These are phyloP conservation scores for Cyaniris semiargus DNA, from an alignment of 2,888 invertebrate genomes.

Conservation along the genomic window DNA sequence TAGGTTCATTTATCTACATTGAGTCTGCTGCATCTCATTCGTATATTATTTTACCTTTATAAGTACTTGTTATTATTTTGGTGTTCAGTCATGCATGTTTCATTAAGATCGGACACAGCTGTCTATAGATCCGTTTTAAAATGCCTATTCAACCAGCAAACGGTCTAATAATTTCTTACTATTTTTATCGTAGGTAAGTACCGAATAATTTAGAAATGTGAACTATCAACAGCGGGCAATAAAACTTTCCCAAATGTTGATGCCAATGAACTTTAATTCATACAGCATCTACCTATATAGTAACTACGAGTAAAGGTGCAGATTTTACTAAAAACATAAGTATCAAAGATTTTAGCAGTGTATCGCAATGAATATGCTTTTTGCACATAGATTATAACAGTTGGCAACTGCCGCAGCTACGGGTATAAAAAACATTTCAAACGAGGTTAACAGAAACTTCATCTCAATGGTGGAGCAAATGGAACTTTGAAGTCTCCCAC, in stretches of 20 bases:
- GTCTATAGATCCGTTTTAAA: not conserved
- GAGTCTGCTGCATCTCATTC: no score
- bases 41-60: no score
- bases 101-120: not conserved
- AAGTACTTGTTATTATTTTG: not conserved
- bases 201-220: not conserved
- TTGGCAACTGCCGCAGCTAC: constrained; percentile 10
- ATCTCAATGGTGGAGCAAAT: constrained; percentile 33
- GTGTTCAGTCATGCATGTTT: not conserved
- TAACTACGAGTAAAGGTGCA: not conserved
- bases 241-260: not conserved
- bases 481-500: constrained; percentile 30
- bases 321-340: not conserved
- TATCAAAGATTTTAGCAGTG: not conserved
- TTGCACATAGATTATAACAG: not conserved
- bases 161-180: not conserved
- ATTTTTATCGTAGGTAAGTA: not conserved
- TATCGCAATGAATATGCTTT: not conserved
- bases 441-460: constrained; percentile 34
- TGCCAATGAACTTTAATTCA: not conserved
- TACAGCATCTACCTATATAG: not conserved
- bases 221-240: not conserved
- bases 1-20: no score
- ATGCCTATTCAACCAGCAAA: constrained; percentile 9
- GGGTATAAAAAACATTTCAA: constrained; percentile 27